Percentiles rank a stretch among this genome's conserved stretches.
phyloP scores from a whole-genome alignment of 2,888 invertebrate species.

The Desoria tigrina region DNA sequence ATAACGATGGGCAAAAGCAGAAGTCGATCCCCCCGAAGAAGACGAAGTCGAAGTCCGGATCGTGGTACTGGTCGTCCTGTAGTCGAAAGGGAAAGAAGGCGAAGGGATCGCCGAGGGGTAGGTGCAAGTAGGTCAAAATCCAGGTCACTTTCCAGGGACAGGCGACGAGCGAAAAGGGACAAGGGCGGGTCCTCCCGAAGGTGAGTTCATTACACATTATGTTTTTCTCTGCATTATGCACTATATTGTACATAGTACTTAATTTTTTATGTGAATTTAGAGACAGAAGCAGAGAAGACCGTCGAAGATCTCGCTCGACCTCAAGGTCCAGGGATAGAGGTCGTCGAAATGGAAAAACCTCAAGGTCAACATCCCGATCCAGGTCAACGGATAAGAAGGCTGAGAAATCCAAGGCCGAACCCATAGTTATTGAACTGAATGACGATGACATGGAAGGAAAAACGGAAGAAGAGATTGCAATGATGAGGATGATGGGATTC shows the following conservation, averaged over 20 bases:
- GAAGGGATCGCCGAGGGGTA: slow-evolving; percentile 41
- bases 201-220: background rate
- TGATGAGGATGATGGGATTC: slow-evolving; percentile 97
- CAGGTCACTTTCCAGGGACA: slow-evolving; percentile 58
- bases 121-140: slow-evolving; percentile 51
- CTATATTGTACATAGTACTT: too few relatives aligned
- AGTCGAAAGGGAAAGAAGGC: slow-evolving; percentile 56
- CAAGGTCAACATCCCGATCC: background rate
- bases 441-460: slow-evolving; percentile 89
- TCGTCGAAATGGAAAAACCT: slow-evolving; percentile 7
- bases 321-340: slow-evolving; percentile 20
- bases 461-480: slow-evolving; percentile 86
- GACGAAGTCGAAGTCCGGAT: slow-evolving; percentile 40
- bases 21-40: slow-evolving; percentile 58
- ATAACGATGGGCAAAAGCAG: slow-evolving; percentile 58
- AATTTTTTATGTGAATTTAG: too few relatives aligned
- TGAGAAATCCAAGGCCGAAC: slow-evolving; percentile 22
- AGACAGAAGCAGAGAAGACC: slow-evolving; percentile 10
- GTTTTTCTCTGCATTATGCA: too few relatives aligned
- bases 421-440: slow-evolving; percentile 56
- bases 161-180: slow-evolving; percentile 48
- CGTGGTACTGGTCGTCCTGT: slow-evolving; percentile 53
- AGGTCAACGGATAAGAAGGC: slow-evolving; percentile 13
- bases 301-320: slow-evolving; percentile 16
- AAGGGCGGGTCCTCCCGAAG: slow-evolving; percentile 17